Percentiles rank a stretch among this genome's conserved stretches.
Conservation (phyloP, 64 coral and sea anemone genomes). For the Platygyra sinensis region DNA sequence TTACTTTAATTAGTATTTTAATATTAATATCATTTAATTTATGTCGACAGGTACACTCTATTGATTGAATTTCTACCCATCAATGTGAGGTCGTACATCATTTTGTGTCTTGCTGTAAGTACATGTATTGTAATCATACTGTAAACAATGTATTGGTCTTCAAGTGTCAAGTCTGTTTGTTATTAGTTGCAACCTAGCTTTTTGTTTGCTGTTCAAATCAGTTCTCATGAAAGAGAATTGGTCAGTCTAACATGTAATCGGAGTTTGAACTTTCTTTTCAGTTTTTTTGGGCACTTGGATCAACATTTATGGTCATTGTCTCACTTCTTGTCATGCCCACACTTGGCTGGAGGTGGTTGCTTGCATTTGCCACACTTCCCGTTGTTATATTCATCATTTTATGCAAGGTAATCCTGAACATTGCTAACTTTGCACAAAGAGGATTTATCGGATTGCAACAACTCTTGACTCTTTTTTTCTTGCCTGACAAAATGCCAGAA, state of each 20-base stretch:
- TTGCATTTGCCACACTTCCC: constrained; percentile 67
- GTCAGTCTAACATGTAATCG: not conserved
- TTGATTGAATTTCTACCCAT: constrained; percentile 72
- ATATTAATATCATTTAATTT: not conserved
- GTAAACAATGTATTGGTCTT: not conserved
- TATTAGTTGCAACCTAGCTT: too few species aligned
- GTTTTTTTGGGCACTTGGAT: constrained; percentile 90
- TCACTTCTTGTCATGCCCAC: constrained; percentile 83
- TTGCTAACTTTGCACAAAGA: too few species aligned
- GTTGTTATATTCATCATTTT: constrained; percentile 79
- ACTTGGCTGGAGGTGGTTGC: constrained; percentile 84
- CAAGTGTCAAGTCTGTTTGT: too few species aligned
- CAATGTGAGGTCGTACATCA: constrained; percentile 61
- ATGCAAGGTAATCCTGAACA: constrained; percentile 39
- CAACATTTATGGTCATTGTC: constrained; percentile 66
- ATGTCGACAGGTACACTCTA: constrained; percentile 61
- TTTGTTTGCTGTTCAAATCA: too few species aligned
- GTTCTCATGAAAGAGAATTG: too few species aligned
- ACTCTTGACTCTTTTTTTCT: too few species aligned
- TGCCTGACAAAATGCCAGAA: too few species aligned
- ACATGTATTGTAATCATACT: not conserved
- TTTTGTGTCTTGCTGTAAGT: constrained; percentile 72
- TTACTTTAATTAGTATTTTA: too few species aligned
- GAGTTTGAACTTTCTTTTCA: constrained; percentile 10
- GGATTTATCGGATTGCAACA: too few species aligned